A percentile compares a stretch with the other conserved stretches of the same genome.
Conservation (phyloP, 2,888 invertebrate genomes). For the Macroteleia sp. region DNA sequence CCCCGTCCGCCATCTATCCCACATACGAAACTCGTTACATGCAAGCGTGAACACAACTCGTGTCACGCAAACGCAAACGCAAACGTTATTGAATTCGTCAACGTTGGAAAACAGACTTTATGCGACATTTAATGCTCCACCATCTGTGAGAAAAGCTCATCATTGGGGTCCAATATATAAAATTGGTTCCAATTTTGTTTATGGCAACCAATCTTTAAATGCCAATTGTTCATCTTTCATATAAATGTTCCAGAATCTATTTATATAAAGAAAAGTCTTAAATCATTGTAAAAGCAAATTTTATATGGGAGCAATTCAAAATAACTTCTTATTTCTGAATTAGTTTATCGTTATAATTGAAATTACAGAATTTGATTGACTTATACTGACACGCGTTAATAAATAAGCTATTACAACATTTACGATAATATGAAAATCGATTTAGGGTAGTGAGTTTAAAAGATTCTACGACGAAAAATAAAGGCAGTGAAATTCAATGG, state of each 20-base stretch:
- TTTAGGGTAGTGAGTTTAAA: constrained; percentile 41
- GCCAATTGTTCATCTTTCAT: no score
- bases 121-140: constrained; percentile 78
- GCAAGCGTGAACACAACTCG: constrained; percentile 72
- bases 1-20: constrained; percentile 55
- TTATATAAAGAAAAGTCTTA: no score
- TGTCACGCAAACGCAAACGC: constrained; percentile 68
- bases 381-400: constrained; percentile 35
- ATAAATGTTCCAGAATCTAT: no score
- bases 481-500: constrained; percentile 32
- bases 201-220: no score
- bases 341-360: no score
- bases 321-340: no score
- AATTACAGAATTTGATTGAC: constrained; percentile 36
- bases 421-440: constrained; percentile 56
- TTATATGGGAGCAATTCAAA: no score
- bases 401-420: constrained; percentile 27
- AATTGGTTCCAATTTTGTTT: constrained; percentile 5
- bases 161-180: constrained; percentile 1
- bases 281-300: no score
- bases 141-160: constrained; percentile 78
- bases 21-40: constrained; percentile 80
- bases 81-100: constrained; percentile 80
- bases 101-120: constrained; percentile 77
- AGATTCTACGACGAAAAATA: constrained; percentile 46